Evolutionary conservation across 2,797 vertebrate species (phyloP), one percentile per base, ranked within the genome.

Genomic region (Gymnopithys bicolor): DNA sequence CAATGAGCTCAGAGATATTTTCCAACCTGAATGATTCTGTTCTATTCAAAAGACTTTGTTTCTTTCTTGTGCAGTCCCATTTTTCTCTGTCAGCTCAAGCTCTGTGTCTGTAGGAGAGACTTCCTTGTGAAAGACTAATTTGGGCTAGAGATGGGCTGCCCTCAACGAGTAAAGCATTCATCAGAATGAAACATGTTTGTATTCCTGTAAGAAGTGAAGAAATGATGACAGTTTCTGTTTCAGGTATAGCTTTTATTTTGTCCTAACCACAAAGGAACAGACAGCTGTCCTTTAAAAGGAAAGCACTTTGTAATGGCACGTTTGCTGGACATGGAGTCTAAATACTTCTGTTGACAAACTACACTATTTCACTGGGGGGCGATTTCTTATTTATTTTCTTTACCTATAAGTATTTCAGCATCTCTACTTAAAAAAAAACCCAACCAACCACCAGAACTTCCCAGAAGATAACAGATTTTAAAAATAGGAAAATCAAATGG

Each of bases 201-300:
- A 83, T 93, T 94, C 73, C 52, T 58, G 69, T 85, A 49, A 95
- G 71, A 90, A 84, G n/a, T 46, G 78, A 95, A 91, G 91, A 94
- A 81, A 64, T 67, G 55, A 96, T 67, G 81, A 67, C 60, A 33
- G 35, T 87, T 94, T 64, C 83, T 89, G 51, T 68, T 89, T 71
- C 69, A 35, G 30, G 60, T 37, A 13, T 24, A 52, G 70, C 51
- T 88, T 78, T 94, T 64, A 19, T 64, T 89, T 95, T 84, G 95
- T 80, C 71, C 64, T 91, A 30, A 64, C 59, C 86, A 69, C 66
- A 27, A 8, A 93, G 77, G 81, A 90, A 51, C 69, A 86, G 92
- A 74, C 35, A 93, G 70, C 63, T 27, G 39, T 95, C 94, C 70
- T 92, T 91, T 82, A 87, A 95, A 94, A 92, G 82, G 79, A 95